Evolutionary conservation across 2,888 invertebrate genomes (phyloP), one percentile per base, ranked within the genome.

Genomic region (Phragmatobia fuliginosa): DNA sequence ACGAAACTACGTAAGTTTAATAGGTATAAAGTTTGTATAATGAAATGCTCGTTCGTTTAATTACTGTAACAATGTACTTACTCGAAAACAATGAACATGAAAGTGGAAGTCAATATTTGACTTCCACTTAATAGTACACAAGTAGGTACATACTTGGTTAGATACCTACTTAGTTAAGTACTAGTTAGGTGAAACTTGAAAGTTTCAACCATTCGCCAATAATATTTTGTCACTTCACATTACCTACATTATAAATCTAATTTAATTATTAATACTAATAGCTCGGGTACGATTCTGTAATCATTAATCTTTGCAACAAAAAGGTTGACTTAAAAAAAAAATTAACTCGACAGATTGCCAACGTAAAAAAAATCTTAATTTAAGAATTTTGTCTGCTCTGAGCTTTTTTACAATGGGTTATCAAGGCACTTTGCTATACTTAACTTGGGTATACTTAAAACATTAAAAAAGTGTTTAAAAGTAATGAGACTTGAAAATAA

Each of bases 391-490:
- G 66, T 62, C 60, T 71, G 80, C 77, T 77, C 80, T 70, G 74
- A 70, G 80, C 80, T 68, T 71, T 71, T 52, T 70, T 71, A 77
- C 72, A 70, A 74, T 72, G 74, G 71, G 74, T 67, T 71, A 73
- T 78, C 79, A 80, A 79, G 79, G 79, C 79, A 79, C 79, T 80
- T 80, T 76, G 65, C 76, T 76, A 69, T 73, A 73, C 65, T 64
- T 77, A 63, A 63, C 72, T 25, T 75, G 66, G 65, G 62, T 36
- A 32, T 68, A 52, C 80, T 80, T 72, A 67, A 62, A 69, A 68
- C 73, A 3, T 73, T 73, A 68, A 72, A 77, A 75, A 75, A 72
- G 73, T 67, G 74, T 66, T 61, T 14, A 60, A 60, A 4, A 41
- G 10, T 18, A 18, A 18, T 18, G 18, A 41, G 1, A 41, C 7